Percentiles rank a stretch among this genome's conserved stretches.
Conservation (phyloP, 2,888 invertebrate genomes). For the Octonoba sinensis region DNA sequence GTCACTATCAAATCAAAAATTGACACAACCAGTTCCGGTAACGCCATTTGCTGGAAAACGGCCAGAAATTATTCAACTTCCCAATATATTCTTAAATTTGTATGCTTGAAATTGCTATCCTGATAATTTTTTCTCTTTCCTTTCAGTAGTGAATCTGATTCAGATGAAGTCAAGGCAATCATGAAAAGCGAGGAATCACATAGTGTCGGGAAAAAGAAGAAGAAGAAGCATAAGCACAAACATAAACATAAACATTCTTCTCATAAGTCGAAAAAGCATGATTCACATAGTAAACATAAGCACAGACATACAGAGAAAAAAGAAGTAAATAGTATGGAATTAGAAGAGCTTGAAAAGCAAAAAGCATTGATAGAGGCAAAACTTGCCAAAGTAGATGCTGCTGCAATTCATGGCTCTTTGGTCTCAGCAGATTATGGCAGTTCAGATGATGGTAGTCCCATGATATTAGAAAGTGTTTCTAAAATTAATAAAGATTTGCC, state of each 20-base stretch:
- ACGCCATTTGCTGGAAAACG: too few relatives aligned
- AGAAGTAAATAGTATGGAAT: constrained; percentile 65
- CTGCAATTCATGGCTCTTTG: constrained; percentile 17
- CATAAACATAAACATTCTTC: constrained; percentile 62
- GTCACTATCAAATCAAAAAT: too few relatives aligned
- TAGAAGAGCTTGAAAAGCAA: constrained; percentile 71
- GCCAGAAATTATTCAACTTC: too few relatives aligned
- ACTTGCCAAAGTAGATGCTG: constrained; percentile 66
- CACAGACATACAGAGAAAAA: constrained; percentile 41
- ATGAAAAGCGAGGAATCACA: constrained; percentile 15
- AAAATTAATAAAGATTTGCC: neutral
- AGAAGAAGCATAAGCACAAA: constrained; percentile 61
- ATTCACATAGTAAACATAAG: constrained; percentile 23
- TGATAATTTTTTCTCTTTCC: neutral
- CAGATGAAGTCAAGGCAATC: constrained; percentile 31
- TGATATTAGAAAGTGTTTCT: constrained; percentile 26
- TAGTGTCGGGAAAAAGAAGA: constrained; percentile 44
- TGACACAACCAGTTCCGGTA: too few relatives aligned
- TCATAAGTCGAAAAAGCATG: constrained; percentile 42
- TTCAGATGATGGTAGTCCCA: constrained; percentile 51
- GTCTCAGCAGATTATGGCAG: constrained; percentile 60
- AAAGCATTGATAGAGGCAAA: constrained; percentile 70
- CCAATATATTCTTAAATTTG: too few relatives aligned
- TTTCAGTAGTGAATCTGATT: constrained; percentile 39
- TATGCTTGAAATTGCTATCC: neutral